Conservation (phyloP, 37 sponge, comb jelly and placozoan species). For the Mnemiopsis leidyi region DNA sequence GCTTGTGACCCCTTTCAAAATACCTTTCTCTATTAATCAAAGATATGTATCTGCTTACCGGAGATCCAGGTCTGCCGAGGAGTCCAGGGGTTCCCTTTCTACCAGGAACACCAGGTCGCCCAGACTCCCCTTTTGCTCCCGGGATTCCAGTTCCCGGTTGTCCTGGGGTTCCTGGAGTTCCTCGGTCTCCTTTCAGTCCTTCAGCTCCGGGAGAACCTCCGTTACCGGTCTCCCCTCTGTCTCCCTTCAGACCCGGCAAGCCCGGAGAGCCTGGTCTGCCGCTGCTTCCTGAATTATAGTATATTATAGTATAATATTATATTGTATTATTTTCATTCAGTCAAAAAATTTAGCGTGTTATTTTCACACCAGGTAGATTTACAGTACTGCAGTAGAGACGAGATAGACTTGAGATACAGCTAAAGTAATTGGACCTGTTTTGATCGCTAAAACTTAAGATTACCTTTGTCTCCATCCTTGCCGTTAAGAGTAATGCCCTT, state of each 20-base stretch:
- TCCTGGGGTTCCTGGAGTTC: slow-evolving; percentile 71
- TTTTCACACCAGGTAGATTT: no score
- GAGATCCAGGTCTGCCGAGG: slow-evolving; percentile 67
- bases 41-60: neutral
- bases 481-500: slow-evolving; percentile 51
- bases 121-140: neutral
- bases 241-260: neutral
- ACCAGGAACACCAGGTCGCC: slow-evolving; percentile 10
- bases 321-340: no score
- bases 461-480: slow-evolving; percentile 5
- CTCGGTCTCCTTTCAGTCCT: slow-evolving; percentile 64
- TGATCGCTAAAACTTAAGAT: no score
- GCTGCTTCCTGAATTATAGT: no score
- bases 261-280: neutral
- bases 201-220: neutral
- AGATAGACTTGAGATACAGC: no score
- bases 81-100: slow-evolving; percentile 55
- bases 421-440: no score
- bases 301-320: no score
- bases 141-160: neutral
- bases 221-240: neutral
- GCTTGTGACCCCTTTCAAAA: no score
- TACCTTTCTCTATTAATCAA: neutral
- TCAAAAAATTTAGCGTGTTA: no score
- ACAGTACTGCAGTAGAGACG: no score